Percentiles rank a stretch among this genome's conserved stretches.
These are phyloP conservation scores for Glaucidium brasilianum DNA, from an alignment of 2,113 vertebrate species.

Conservation along the genomic window DNA sequence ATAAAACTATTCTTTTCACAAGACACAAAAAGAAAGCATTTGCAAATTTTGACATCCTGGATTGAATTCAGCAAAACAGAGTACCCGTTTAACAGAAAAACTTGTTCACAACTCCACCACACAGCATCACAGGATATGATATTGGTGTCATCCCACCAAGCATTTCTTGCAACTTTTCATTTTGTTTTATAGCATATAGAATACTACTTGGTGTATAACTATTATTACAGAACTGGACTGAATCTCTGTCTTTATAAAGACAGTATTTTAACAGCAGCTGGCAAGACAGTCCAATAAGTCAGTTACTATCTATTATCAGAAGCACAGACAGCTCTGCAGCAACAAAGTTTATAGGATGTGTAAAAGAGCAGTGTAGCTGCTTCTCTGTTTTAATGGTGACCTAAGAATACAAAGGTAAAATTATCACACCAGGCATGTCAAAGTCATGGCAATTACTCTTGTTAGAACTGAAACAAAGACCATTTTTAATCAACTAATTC, in stretches of 20 bases:
- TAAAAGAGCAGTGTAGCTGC: slow-evolving; percentile 26
- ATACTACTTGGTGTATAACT: not conserved
- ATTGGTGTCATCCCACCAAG: not conserved
- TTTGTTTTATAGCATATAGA: not conserved
- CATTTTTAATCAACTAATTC: not conserved
- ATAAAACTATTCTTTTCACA: not conserved
- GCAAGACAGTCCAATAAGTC: not conserved
- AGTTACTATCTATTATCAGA: not conserved
- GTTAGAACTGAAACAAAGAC: not conserved
- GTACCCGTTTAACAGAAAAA: not conserved
- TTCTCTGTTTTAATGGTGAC: slow-evolving; percentile 1
- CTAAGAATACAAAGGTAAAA: not conserved
- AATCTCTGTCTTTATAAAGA: not conserved
- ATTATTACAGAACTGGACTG: not conserved
- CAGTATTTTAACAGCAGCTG: not conserved
- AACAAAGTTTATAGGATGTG: not conserved
- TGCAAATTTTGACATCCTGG: not conserved
- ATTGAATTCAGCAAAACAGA: not conserved
- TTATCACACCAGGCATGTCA: not conserved
- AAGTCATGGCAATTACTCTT: not conserved
- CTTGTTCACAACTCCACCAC: not conserved
- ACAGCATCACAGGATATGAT: not conserved
- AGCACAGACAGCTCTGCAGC: not conserved
- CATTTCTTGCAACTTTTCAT: not conserved
- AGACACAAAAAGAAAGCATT: not conserved